Evolutionary conservation across 2,888 invertebrate genomes (phyloP).

Genomic region (Zygaena filipendulae): DNA sequence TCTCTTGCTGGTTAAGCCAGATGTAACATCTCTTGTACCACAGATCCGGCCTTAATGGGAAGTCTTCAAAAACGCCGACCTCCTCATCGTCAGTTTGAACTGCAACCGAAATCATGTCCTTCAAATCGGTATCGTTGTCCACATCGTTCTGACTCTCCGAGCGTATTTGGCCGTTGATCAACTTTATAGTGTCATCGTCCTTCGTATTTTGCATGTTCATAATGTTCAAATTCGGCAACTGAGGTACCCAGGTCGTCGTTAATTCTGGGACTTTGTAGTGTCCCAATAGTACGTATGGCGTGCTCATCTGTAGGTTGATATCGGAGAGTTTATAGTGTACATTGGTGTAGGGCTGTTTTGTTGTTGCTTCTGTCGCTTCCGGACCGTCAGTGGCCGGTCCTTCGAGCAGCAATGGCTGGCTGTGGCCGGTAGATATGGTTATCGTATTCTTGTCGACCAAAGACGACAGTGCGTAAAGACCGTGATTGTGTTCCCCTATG

Average conservation of each 20-base stretch:
- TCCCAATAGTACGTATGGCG: slow-evolving; percentile 66
- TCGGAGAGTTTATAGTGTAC: slow-evolving; percentile 55
- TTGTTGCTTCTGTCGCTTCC: slow-evolving; percentile 28
- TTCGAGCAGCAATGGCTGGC: slow-evolving; percentile 76
- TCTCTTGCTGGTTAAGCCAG: slow-evolving; percentile 82
- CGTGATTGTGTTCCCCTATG: slow-evolving; percentile 86
- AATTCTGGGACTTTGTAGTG: slow-evolving; percentile 79
- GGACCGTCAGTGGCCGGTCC: slow-evolving; percentile 67
- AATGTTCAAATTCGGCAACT: slow-evolving; percentile 41
- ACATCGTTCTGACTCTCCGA: slow-evolving; percentile 38
- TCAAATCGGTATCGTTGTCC: slow-evolving; percentile 53
- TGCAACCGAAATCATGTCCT: slow-evolving; percentile 54
- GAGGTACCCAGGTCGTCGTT: slow-evolving; percentile 54
- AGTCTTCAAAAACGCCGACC: slow-evolving; percentile 46
- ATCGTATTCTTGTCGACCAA: slow-evolving; percentile 91
- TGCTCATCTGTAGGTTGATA: slow-evolving; percentile 46
- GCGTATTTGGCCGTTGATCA: slow-evolving; percentile 51
- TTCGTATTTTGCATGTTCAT: slow-evolving; percentile 30
- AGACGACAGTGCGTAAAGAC: slow-evolving; percentile 92
- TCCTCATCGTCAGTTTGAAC: slow-evolving; percentile 72
- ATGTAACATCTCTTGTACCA: slow-evolving; percentile 55
- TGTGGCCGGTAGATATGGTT: slow-evolving; percentile 79
- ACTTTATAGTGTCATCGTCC: slow-evolving; percentile 33
- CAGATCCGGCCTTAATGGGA: slow-evolving; percentile 39
- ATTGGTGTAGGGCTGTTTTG: slow-evolving; percentile 60